Conservation (phyloP, 2,113 vertebrate species). For the Psammodynastes pulverulentus region DNA sequence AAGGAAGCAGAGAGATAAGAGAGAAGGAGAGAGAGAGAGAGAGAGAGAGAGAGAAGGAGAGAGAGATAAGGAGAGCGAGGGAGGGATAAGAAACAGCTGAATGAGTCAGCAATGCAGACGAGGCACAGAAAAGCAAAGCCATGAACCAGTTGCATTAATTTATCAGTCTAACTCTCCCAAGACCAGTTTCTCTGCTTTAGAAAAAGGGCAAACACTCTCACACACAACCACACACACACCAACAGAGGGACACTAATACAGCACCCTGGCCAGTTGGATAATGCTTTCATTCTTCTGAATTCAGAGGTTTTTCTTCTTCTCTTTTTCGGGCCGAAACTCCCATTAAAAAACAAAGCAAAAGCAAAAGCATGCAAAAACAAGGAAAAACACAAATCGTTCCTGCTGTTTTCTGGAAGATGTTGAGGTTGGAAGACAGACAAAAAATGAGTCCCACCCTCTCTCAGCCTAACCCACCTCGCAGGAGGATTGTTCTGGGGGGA, state of each 20-base stretch:
- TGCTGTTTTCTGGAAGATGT: not conserved
- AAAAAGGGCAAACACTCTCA: not conserved
- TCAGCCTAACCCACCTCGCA: no score
- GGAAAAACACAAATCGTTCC: not conserved
- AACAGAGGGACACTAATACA: not conserved
- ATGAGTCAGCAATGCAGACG: conserved; percentile 23
- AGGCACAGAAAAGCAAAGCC: not conserved
- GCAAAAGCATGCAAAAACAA: not conserved
- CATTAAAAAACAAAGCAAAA: not conserved
- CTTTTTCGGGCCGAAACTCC: not conserved
- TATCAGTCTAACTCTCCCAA: not conserved
- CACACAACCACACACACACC: not conserved
- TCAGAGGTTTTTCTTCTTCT: not conserved
- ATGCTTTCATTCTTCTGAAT: not conserved
- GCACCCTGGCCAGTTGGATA: not conserved
- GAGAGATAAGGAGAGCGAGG: not conserved
- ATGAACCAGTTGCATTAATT: not conserved
- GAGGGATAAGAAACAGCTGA: not conserved
- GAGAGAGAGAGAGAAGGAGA: not conserved
- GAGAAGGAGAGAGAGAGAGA: not conserved
- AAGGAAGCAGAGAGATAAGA: not conserved
- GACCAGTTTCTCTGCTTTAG: not conserved
- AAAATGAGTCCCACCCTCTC: not conserved
- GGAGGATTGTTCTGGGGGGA: no score
- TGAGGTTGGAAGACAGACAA: not conserved